These are phyloP conservation scores for Agonopterix heracliana DNA, from an alignment of 2,888 invertebrate genomes.

Conservation along the genomic window DNA sequence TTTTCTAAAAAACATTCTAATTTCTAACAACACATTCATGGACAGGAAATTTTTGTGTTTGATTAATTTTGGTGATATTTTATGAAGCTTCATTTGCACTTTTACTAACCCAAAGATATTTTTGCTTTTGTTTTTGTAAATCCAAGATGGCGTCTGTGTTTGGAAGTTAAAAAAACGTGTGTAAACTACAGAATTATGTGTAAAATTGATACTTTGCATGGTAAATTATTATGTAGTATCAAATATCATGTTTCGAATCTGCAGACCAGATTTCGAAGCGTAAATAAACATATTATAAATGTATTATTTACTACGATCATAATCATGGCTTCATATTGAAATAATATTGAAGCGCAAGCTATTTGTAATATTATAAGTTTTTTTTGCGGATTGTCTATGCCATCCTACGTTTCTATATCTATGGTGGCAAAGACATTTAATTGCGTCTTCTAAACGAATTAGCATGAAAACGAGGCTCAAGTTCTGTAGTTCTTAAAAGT, in stretches of 20 bases:
- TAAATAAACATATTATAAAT: neutral
- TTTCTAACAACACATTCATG: constrained; percentile 71
- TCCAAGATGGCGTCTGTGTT: neutral
- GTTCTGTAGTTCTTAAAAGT: no score
- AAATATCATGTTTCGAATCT: constrained; percentile 22
- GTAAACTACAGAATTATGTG: no score
- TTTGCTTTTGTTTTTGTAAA: constrained; percentile 13
- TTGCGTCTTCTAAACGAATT: neutral
- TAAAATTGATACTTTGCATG: constrained; percentile 4
- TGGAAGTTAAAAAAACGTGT: neutral
- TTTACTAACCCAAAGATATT: constrained; percentile 52
- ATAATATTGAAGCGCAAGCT: constrained; percentile 11
- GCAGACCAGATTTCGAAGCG: constrained; percentile 34
- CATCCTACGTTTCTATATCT: constrained; percentile 54
- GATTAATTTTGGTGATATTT: constrained; percentile 24
- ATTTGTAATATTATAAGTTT: constrained; percentile 7
- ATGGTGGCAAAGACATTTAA: constrained; percentile 37
- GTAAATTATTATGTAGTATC: constrained; percentile 4
- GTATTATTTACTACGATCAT: neutral
- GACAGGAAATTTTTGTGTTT: constrained; percentile 47
- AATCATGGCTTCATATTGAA: constrained; percentile 9
- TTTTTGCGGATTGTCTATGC: constrained; percentile 41
- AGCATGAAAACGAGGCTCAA: no score
- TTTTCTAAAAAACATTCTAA: constrained; percentile 25
- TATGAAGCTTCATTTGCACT: constrained; percentile 40